Evolutionary conservation across 1,140 invertebrate species (phyloP).

Genomic region (Papilio dardanus): DNA sequence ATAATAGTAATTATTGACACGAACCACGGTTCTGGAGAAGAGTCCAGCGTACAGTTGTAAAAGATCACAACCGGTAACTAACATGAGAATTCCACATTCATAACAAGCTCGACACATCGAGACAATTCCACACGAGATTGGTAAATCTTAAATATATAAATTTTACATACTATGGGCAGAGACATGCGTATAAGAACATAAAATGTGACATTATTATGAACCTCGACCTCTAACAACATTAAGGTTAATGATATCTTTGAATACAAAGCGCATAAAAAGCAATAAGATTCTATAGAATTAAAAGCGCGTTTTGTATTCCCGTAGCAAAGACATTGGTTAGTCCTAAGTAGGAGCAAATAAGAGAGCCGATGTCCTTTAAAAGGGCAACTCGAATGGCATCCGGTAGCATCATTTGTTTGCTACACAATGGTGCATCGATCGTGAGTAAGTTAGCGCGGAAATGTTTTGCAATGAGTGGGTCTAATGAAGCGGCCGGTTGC

Average conservation of each 20-base stretch:
- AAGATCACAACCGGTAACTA: conserved; percentile 71
- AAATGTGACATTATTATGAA: background rate
- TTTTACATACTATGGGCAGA: background rate
- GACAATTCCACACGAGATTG: background rate
- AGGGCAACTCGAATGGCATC: conserved; percentile 61
- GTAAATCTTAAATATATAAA: background rate
- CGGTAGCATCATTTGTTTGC: conserved; percentile 67
- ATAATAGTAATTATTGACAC: conserved; percentile 80
- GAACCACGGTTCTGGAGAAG: conserved; percentile 59
- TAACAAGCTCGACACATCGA: conserved; percentile 47
- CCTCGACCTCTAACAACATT: background rate
- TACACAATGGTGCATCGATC: conserved; percentile 73
- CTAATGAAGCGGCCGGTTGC: conserved; percentile 63
- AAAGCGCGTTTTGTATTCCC: conserved; percentile 35
- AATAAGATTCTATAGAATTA: conserved; percentile 10
- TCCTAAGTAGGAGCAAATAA: conserved; percentile 64
- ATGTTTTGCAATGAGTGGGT: conserved; percentile 60
- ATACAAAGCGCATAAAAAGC: conserved; percentile 4
- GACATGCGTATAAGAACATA: background rate
- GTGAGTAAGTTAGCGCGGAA: conserved; percentile 56
- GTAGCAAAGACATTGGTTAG: conserved; percentile 23
- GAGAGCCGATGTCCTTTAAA: conserved; percentile 61
- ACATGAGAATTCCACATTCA: conserved; percentile 75
- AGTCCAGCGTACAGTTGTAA: conserved; percentile 52
- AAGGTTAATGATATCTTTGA: conserved; percentile 1